Percentiles rank a stretch among this genome's conserved stretches.
These are phyloP conservation scores for Eulacestoma nigropectus DNA, from an alignment of 2,113 vertebrate species.

Conservation along the genomic window DNA sequence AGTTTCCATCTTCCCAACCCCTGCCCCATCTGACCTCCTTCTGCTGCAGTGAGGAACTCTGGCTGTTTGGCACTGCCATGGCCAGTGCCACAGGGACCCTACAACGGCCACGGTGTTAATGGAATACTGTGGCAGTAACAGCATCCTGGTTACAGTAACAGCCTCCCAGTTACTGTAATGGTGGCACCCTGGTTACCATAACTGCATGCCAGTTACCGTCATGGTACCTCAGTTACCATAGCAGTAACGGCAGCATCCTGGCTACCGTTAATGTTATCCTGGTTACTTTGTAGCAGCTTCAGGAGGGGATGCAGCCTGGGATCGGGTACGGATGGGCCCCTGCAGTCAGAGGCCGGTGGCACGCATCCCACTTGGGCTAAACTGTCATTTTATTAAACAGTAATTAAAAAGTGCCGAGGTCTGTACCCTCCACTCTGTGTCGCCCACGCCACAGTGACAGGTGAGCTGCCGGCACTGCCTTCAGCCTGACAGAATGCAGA, in stretches of 20 bases:
- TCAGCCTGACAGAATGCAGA: neutral
- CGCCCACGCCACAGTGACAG: fast-evolving
- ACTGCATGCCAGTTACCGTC: neutral
- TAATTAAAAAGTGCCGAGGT: constrained; percentile 29
- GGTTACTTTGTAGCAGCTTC: fast-evolving
- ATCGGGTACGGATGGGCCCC: fast-evolving
- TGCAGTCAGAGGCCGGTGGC: neutral
- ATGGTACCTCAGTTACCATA: fast-evolving
- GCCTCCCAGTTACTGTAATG: neutral
- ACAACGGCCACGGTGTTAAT: fast-evolving
- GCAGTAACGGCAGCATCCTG: neutral
- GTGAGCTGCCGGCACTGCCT: neutral
- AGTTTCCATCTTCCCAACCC: neutral
- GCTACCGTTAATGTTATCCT: neutral
- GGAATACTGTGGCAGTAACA: fast-evolving
- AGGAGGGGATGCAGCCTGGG: fast-evolving
- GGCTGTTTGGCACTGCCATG: neutral
- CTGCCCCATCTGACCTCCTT: neutral
- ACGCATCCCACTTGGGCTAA: neutral
- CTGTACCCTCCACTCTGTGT: neutral
- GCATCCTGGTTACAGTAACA: neutral
- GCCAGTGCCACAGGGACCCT: neutral
- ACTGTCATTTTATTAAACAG: constrained; percentile 57
- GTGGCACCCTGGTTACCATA: neutral
- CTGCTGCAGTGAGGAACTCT: fast-evolving